Evolutionary conservation across 2,113 vertebrate genomes (phyloP).

Genomic region (Xiphophorus hellerii): DNA sequence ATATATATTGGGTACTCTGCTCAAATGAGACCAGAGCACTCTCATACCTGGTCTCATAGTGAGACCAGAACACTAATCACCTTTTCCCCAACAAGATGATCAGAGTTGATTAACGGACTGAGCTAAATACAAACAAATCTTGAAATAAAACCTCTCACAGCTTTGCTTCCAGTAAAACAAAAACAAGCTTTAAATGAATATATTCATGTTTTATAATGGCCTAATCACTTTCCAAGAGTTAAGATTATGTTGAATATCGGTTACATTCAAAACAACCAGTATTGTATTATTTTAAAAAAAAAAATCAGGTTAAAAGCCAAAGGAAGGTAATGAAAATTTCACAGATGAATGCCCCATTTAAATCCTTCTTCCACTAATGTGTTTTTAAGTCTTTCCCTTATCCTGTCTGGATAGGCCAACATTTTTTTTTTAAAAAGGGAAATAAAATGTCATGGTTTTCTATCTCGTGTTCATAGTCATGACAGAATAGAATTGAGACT

Average conservation of each 20-base stretch:
- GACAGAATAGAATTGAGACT: conserved; percentile 57
- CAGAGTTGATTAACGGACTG: neutral
- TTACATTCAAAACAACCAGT: neutral
- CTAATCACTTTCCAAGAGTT: neutral
- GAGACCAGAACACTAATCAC: neutral
- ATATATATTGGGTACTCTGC: neutral
- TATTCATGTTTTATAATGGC: no score
- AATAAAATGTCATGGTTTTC: conserved; percentile 69
- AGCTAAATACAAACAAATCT: neutral
- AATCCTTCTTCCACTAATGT: conserved; percentile 49
- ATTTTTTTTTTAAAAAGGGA: conserved; percentile 1
- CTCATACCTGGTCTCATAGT: no score
- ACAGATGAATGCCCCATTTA: conserved; percentile 52
- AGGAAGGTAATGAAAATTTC: conserved; percentile 45
- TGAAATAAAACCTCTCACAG: no score
- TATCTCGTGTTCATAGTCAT: conserved; percentile 57
- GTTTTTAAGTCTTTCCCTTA: conserved; percentile 39
- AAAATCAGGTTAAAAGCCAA: conserved; percentile 17
- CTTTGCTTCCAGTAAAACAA: no score
- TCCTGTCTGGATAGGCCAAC: conserved; percentile 45
- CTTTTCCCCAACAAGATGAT: neutral
- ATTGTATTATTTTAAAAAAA: neutral
- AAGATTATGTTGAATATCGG: neutral
- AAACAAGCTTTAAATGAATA: no score
- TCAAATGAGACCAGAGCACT: neutral